phyloP scores from a whole-genome alignment of 2,888 invertebrate species.

The Drosophila yooni region DNA sequence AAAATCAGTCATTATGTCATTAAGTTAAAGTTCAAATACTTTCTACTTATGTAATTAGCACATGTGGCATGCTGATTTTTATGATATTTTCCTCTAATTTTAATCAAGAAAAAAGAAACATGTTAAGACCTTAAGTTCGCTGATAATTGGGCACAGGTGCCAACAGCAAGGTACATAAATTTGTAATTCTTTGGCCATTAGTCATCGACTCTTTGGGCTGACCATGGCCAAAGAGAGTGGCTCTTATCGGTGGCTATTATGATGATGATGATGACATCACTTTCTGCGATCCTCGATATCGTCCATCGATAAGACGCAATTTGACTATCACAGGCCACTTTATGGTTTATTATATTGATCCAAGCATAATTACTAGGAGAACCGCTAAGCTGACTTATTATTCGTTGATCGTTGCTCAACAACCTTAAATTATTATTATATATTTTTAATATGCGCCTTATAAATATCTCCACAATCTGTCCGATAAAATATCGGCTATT shows the following conservation, averaged over 20 bases:
- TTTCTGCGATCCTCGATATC: slow-evolving; percentile 43
- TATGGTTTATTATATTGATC: slow-evolving; percentile 16
- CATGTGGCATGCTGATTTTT: slow-evolving; percentile 15
- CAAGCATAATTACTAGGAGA: slow-evolving; percentile 29
- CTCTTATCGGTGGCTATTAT: slow-evolving; percentile 49
- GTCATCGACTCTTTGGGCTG: slow-evolving; percentile 28
- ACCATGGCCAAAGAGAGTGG: slow-evolving; percentile 10
- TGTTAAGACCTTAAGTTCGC: slow-evolving; percentile 32
- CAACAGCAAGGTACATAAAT: slow-evolving; percentile 19
- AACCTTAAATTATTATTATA: background rate
- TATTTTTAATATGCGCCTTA: slow-evolving; percentile 13
- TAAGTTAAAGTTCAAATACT: slow-evolving; percentile 7
- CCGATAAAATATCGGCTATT: slow-evolving; percentile 16
- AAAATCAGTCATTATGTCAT: slow-evolving; percentile 22
- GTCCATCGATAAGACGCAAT: slow-evolving; percentile 64
- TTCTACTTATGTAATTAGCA: slow-evolving; percentile 6
- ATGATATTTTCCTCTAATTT: slow-evolving; percentile 11
- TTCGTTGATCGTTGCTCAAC: slow-evolving; percentile 1
- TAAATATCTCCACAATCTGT: slow-evolving; percentile 21
- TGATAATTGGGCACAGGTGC: slow-evolving; percentile 14
- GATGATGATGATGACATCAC: slow-evolving; percentile 63
- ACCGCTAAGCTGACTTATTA: slow-evolving; percentile 2
- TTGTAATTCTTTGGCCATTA: slow-evolving; percentile 41
- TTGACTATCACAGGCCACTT: slow-evolving; percentile 46
- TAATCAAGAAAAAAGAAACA: background rate